These are phyloP conservation scores for Rhineura floridana DNA, from an alignment of 2,113 vertebrate species.

Conservation along the genomic window DNA sequence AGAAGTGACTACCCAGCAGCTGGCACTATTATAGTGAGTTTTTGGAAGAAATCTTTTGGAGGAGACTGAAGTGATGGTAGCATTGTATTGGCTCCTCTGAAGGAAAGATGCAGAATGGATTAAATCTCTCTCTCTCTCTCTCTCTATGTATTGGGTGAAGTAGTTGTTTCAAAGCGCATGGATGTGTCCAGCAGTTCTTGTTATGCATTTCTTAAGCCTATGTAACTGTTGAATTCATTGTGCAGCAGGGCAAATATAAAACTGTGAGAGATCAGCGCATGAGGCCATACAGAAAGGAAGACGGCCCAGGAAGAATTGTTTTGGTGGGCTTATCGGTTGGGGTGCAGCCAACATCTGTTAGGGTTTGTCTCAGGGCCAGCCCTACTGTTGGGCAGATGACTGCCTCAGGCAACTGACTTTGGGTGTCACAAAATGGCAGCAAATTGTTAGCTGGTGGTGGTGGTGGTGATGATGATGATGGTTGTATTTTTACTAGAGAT, in stretches of 20 bases:
- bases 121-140: no score
- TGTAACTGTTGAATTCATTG: not conserved
- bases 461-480: no score
- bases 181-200: not conserved
- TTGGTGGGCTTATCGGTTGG: no score
- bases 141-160: slow-evolving; percentile 8
- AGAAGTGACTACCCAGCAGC: not conserved
- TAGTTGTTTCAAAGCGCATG: not conserved
- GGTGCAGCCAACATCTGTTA: no score
- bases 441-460: no score
- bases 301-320: no score
- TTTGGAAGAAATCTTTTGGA: not conserved
- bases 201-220: not conserved
- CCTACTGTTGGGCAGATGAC: no score
- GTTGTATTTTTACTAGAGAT: no score
- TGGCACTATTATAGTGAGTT: not conserved
- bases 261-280: not conserved
- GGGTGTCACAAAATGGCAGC: no score
- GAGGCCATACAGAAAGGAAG: no score
- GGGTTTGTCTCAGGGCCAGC: no score
- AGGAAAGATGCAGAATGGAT: not conserved
- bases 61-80: not conserved
- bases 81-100: not conserved
- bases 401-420: no score
- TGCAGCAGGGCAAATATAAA: not conserved